A percentile compares a stretch with the other conserved stretches of the same genome.
These are phyloP conservation scores for Mesoclemmys tuberculata DNA, from an alignment of 2,113 vertebrate genomes.

Conservation along the genomic window DNA sequence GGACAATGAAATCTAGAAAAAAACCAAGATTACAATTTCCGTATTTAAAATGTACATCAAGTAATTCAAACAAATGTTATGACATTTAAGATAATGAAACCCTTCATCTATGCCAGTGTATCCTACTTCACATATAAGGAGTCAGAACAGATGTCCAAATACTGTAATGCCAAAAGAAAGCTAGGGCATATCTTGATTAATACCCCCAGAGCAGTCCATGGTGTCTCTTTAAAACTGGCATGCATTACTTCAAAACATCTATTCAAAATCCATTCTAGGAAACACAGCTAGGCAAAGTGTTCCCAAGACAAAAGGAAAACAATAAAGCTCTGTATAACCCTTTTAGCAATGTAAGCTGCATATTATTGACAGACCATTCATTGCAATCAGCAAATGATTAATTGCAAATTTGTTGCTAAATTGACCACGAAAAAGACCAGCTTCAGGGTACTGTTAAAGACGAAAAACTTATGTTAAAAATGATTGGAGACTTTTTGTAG, in stretches of 20 bases:
- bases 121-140: conserved; percentile 81
- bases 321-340: conserved; percentile 76
- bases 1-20: conserved; percentile 80
- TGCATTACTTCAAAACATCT: conserved; percentile 75
- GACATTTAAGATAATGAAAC: conserved; percentile 88
- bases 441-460: conserved; percentile 73
- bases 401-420: conserved; percentile 83
- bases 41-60: conserved; percentile 81
- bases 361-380: conserved; percentile 79
- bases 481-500: conserved; percentile 74
- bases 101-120: conserved; percentile 80
- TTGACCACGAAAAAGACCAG: conserved; percentile 73
- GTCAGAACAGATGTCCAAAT: conserved; percentile 86
- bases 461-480: conserved; percentile 78
- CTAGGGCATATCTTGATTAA: conserved; percentile 82
- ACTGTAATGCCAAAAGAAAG: conserved; percentile 82
- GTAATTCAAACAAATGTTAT: conserved; percentile 87
- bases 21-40: conserved; percentile 78
- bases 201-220: conserved; percentile 69
- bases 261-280: conserved; percentile 80
- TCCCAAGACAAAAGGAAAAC: conserved; percentile 78
- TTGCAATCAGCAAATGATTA: conserved; percentile 81
- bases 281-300: conserved; percentile 77
- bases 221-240: conserved; percentile 81
- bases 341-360: conserved; percentile 76